Percentiles rank a stretch among this genome's conserved stretches.
Evolutionary conservation across 1,140 invertebrate species (phyloP).

Genomic region (Idris sp.): DNA sequence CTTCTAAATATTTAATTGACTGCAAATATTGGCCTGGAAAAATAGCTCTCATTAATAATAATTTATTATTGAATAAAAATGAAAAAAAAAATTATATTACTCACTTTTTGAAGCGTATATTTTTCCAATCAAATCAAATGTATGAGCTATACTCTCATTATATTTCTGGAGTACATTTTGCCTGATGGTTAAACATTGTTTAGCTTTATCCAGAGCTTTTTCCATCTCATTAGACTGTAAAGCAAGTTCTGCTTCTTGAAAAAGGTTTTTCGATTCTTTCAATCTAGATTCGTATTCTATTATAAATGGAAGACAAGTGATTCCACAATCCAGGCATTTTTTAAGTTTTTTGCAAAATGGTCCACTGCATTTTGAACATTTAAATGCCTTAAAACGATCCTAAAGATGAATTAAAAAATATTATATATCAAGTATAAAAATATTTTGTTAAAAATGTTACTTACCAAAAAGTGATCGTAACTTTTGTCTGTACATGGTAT

Average conservation of each 20-base stretch:
- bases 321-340: conserved; percentile 69
- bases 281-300: conserved; percentile 63
- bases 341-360: conserved; percentile 54
- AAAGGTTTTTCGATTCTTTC: conserved; percentile 73
- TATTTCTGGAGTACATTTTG: conserved; percentile 76
- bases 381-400: conserved; percentile 73
- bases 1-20: conserved; percentile 75
- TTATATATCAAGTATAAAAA: no score
- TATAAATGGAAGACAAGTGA: conserved; percentile 39
- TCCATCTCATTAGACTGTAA: conserved; percentile 51
- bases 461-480: conserved; percentile 79
- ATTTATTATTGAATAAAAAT: no score
- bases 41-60: no score
- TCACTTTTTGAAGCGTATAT: conserved; percentile 78
- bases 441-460: no score
- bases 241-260: conserved; percentile 56
- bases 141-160: conserved; percentile 76
- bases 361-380: conserved; percentile 71
- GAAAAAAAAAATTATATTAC: no score
- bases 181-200: conserved; percentile 74
- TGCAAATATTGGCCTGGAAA: conserved; percentile 75
- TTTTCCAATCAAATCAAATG: conserved; percentile 78
- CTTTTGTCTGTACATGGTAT: conserved; percentile 79
- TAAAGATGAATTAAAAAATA: conserved; percentile 42
- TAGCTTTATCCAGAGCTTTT: conserved; percentile 65